phyloP scores from a whole-genome alignment of 2,888 invertebrate species.

The Pterostichus niger region DNA sequence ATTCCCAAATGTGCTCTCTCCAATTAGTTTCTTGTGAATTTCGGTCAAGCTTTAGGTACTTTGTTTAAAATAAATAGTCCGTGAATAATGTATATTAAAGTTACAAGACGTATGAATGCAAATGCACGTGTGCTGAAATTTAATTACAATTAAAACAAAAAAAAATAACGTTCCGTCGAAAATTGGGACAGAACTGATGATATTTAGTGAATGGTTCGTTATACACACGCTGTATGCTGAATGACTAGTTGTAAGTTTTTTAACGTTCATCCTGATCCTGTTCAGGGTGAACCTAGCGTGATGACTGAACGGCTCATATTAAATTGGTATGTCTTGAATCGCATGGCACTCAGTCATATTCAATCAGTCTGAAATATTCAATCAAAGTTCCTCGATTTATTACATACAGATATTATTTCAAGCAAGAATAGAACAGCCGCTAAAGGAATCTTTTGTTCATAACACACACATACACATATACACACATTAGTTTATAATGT shows the following conservation, averaged over 20 bases:
- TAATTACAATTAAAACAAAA: conserved; percentile 68
- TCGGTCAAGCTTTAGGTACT: conserved; percentile 68
- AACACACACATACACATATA: conserved; percentile 16
- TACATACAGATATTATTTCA: conserved; percentile 65
- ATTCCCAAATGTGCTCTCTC: conserved; percentile 38
- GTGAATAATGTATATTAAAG: conserved; percentile 70
- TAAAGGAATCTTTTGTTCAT: conserved; percentile 46
- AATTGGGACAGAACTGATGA: conserved; percentile 73
- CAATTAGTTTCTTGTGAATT: conserved; percentile 66
- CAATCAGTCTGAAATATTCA: conserved; percentile 65
- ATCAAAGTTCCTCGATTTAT: conserved; percentile 66
- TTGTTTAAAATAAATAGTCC: conserved; percentile 65
- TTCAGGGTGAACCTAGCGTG: conserved; percentile 33
- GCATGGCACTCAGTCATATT: conserved; percentile 66
- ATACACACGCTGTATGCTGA: conserved; percentile 57
- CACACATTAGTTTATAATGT: conserved; percentile 19
- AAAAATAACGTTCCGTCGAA: conserved; percentile 70
- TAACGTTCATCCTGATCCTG: conserved; percentile 34
- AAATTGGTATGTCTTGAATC: conserved; percentile 60
- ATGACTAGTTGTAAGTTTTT: conserved; percentile 58
- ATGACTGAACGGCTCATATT: conserved; percentile 63
- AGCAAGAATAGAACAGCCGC: conserved; percentile 53
- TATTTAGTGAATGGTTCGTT: conserved; percentile 69
- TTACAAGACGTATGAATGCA: conserved; percentile 69
- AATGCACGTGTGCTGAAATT: conserved; percentile 69